A percentile compares a stretch with the other conserved stretches of the same genome.
phyloP scores from a whole-genome alignment of 2,888 invertebrate species.

The Phortica magna region DNA sequence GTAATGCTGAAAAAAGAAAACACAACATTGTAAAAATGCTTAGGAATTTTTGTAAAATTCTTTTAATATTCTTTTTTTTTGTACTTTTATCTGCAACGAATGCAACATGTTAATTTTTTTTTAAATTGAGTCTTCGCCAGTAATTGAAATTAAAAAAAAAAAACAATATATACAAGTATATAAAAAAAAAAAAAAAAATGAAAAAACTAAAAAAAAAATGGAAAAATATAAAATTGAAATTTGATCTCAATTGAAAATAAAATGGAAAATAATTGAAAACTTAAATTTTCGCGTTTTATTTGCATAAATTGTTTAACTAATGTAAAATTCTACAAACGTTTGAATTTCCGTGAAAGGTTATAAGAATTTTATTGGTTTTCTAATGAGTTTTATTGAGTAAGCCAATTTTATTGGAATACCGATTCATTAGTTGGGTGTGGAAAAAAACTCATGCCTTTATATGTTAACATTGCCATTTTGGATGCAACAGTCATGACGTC shows the following conservation, averaged over 20 bases:
- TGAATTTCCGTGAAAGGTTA: neutral
- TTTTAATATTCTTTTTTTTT: neutral
- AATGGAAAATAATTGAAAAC: neutral
- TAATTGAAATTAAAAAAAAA: neutral
- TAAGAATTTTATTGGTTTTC: neutral
- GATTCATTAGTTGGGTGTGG: neutral
- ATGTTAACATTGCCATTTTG: too few relatives aligned
- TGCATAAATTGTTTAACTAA: neutral
- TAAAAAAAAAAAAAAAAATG: slow-evolving; percentile 13
- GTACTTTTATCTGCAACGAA: neutral
- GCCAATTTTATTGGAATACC: too few relatives aligned
- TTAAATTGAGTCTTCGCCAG: neutral
- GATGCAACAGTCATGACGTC: too few relatives aligned
- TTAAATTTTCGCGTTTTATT: too few relatives aligned
- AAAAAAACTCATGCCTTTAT: too few relatives aligned
- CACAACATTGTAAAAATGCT: neutral
- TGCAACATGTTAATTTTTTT: slow-evolving; percentile 21
- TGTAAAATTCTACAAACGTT: neutral
- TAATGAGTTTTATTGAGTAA: too few relatives aligned
- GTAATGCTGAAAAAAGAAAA: neutral
- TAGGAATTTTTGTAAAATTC: neutral
- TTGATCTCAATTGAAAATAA: slow-evolving; percentile 43
- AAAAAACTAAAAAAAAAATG: slow-evolving; percentile 32
- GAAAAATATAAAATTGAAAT: slow-evolving; percentile 34
- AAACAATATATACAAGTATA: neutral